phyloP scores from a whole-genome alignment of 2,888 invertebrate species.

The Campopleginae sp. region DNA sequence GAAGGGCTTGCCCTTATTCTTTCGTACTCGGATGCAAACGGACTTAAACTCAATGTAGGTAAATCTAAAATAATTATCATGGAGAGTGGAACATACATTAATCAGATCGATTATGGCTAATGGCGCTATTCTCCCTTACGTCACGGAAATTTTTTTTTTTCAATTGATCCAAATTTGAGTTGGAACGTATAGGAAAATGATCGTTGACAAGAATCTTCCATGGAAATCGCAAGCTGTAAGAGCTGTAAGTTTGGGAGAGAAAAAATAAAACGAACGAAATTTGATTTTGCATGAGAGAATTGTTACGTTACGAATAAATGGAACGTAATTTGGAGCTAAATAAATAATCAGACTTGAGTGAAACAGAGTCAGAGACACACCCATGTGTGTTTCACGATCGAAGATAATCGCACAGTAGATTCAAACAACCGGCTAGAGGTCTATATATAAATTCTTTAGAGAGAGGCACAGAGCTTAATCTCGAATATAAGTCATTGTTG shows the following conservation, averaged over 20 bases:
- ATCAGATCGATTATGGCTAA: too few species aligned
- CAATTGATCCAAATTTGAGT: not conserved
- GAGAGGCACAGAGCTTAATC: not conserved
- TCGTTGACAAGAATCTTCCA: not conserved
- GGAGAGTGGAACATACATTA: too few species aligned
- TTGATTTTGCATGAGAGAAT: not conserved
- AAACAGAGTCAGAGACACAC: constrained; percentile 19
- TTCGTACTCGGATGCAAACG: too few species aligned
- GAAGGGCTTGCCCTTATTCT: too few species aligned
- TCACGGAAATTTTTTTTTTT: not conserved
- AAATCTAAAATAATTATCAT: too few species aligned
- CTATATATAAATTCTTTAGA: constrained; percentile 11
- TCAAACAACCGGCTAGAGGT: not conserved
- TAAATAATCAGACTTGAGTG: constrained; percentile 20
- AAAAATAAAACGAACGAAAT: not conserved
- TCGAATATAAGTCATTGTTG: constrained; percentile 39
- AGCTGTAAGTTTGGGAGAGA: not conserved
- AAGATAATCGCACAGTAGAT: constrained; percentile 18
- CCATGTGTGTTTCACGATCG: constrained; percentile 22
- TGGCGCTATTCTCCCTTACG: too few species aligned
- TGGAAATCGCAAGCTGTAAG: not conserved
- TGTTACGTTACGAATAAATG: not conserved
- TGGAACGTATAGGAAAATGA: not conserved
- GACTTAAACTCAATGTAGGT: too few species aligned
- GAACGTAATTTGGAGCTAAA: not conserved